Base-by-base conservation (phyloP, 2,113 vertebrate genomes). In the Paedocypris sp. region DNA sequence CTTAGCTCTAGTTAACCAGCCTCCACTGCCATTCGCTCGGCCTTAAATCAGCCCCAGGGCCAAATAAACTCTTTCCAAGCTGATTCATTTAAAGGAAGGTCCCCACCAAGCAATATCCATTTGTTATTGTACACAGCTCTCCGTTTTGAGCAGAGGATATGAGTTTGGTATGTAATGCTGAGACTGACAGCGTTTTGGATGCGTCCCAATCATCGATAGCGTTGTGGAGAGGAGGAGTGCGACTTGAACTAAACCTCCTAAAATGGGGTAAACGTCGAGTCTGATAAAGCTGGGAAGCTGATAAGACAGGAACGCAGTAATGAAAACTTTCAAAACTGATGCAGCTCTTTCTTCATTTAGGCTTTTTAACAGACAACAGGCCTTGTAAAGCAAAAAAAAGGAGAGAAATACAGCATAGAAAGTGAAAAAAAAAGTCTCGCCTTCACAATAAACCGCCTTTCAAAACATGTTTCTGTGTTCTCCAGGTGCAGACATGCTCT, bases 401-500 rank as follows among this genome's bases (percentile, higher is more conserved):
- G 29, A 62, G 60, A 48, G 16, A 33, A 16, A n/a, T 42, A 10
- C 9, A 2, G 33, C 10, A 33, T 39, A 28, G 10, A 38, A 13
- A 29, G n/a, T 31, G n/a, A 28, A 64, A 59, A 43, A 42, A 51
- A 32, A 50, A 51, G 33, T 2, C 11, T 19, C 16, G 3, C n/a
- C n/a, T n/a, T n/a, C n/a, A n/a, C 15, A 19, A 13, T 50, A 32
- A 19, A 3, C 20, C 65, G 58, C 54, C 47, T 31, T 38, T 64
- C 43, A 47, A 51, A 64, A 71, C 51, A 62, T 62, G 65, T 38
- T 52, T 59, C 58, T 3, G 6, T 38, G 31, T 56, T 75, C 64
- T 77, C 75, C 79, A 78, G 78, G 79, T 80, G 80, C 77, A 80
- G 64, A 75, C 72, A 75, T 69, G 76, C 74, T 74, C 64, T 67